Evolutionary conservation across 2,797 vertebrate species (phyloP).

Genomic region (Poecilia wingei): DNA sequence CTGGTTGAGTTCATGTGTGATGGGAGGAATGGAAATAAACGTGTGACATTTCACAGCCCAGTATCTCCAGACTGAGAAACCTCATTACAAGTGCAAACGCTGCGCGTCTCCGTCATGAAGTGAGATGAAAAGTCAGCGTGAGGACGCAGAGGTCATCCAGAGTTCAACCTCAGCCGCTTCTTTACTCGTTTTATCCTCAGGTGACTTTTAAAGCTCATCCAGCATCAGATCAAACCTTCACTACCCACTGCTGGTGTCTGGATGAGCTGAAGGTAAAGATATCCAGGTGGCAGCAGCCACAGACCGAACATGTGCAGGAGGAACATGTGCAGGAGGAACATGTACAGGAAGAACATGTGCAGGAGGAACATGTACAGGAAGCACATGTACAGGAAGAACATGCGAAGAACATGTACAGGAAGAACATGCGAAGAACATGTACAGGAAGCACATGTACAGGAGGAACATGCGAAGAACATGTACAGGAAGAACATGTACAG

Average conservation of each 20-base stretch:
- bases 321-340: no score
- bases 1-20: neutral
- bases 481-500: no score
- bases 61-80: neutral
- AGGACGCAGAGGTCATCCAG: neutral
- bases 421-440: no score
- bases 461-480: neutral
- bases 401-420: no score
- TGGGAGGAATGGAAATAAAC: neutral
- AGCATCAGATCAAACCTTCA: neutral
- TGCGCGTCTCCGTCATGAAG: neutral
- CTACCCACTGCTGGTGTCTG: neutral
- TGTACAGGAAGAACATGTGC: no score
- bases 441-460: no score
- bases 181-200: neutral
- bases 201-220: neutral
- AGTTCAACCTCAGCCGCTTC: slow-evolving; percentile 2
- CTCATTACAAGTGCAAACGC: neutral
- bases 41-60: slow-evolving; percentile 5
- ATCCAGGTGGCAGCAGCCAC: no score
- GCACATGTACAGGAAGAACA: neutral
- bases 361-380: no score
- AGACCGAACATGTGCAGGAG: no score
- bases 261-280: neutral
- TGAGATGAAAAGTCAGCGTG: slow-evolving; percentile 2